Evolutionary conservation across 1,140 invertebrate species (phyloP).

Genomic region (Drosophila ambigua): DNA sequence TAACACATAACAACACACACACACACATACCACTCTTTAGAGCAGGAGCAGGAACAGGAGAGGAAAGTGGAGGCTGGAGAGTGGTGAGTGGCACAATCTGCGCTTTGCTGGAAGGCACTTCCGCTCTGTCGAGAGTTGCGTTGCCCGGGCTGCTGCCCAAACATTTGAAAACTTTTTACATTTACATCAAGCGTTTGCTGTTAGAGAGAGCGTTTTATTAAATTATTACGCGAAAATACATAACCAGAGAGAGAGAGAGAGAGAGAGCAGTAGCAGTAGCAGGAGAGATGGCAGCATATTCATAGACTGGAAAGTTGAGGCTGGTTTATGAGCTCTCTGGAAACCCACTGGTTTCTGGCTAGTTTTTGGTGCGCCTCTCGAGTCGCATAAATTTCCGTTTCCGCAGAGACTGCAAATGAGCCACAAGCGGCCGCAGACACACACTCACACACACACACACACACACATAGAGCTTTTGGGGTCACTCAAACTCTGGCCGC

Average conservation of each 20-base stretch:
- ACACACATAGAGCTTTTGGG: constrained; percentile 23
- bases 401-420: constrained; percentile 69
- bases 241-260: not conserved
- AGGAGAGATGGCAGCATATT: constrained; percentile 6
- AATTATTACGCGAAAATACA: constrained; percentile 70
- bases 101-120: constrained; percentile 66
- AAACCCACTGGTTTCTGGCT: constrained; percentile 6
- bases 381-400: constrained; percentile 73
- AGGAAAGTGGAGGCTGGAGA: too few species aligned
- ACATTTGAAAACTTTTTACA: constrained; percentile 82
- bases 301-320: constrained; percentile 43
- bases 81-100: constrained; percentile 54
- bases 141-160: constrained; percentile 43
- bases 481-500: constrained; percentile 35
- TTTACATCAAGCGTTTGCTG: constrained; percentile 79
- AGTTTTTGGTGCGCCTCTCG: constrained; percentile 52
- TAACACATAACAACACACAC: constrained; percentile 66
- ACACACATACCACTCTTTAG: constrained; percentile 24
- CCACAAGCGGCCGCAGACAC: constrained; percentile 51
- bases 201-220: constrained; percentile 79
- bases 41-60: too few species aligned
- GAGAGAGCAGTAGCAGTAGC: not conserved
- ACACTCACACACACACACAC: constrained; percentile 20
- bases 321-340: constrained; percentile 47
- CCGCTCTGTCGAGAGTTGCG: constrained; percentile 48